Evolutionary conservation across 2,888 invertebrate species (phyloP).

Genomic region (Dinocampus coccinellae): DNA sequence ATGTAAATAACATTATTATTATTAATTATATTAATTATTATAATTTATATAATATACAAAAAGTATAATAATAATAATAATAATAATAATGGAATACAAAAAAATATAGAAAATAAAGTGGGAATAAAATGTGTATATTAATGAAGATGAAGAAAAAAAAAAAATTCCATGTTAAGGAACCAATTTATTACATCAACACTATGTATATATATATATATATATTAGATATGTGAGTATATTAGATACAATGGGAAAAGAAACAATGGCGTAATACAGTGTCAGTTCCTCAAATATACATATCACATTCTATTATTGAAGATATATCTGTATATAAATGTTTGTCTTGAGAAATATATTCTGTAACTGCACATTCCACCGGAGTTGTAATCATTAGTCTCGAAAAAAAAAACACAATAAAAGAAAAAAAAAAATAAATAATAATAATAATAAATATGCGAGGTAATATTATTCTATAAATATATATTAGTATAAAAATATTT

Average conservation of each 20-base stretch:
- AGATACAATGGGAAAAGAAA: background rate
- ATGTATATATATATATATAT: background rate
- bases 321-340: background rate
- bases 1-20: background rate
- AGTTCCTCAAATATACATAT: background rate
- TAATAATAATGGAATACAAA: no score
- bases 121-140: constrained; percentile 1
- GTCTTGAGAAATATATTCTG: background rate
- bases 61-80: background rate
- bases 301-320: background rate
- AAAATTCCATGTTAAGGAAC: background rate
- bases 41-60: no score
- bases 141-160: background rate
- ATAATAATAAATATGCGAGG: no score
- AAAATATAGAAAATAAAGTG: background rate
- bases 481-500: no score
- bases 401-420: no score
- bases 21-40: no score
- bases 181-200: constrained; percentile 1
- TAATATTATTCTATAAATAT: no score
- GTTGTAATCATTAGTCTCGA: background rate
- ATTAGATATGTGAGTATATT: background rate
- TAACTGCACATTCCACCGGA: background rate
- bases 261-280: constrained; percentile 7
- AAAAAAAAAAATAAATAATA: no score